phyloP scores from a whole-genome alignment of 1,140 invertebrate species.

The Eueides isabella region DNA sequence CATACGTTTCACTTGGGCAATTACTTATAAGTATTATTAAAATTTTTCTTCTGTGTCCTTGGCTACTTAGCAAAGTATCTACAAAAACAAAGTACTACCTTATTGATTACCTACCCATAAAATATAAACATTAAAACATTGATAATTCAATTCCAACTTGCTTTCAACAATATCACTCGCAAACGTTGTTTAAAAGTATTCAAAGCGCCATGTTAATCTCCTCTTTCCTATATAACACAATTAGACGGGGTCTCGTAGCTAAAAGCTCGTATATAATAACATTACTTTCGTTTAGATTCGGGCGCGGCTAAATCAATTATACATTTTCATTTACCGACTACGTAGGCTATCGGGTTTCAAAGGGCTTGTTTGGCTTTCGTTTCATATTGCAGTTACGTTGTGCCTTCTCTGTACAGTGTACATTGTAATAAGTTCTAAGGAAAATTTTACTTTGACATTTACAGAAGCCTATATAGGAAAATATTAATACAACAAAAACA shows the following conservation, averaged over 20 bases:
- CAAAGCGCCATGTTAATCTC: constrained; percentile 33
- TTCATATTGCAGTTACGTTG: constrained; percentile 24
- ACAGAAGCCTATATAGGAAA: too few species aligned
- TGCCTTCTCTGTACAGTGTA: neutral
- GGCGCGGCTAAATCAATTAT: constrained; percentile 56
- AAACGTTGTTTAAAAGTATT: constrained; percentile 27
- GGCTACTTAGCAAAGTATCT: constrained; percentile 46
- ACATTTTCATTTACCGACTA: constrained; percentile 46
- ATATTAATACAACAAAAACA: too few species aligned
- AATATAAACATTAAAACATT: neutral
- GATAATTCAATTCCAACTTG: constrained; percentile 17
- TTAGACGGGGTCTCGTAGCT: constrained; percentile 56
- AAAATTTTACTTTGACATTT: neutral
- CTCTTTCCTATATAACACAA: constrained; percentile 52
- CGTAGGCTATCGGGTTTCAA: constrained; percentile 55
- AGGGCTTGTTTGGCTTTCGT: constrained; percentile 42
- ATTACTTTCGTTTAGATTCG: constrained; percentile 65
- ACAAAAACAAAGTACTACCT: too few species aligned
- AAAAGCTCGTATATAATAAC: constrained; percentile 68
- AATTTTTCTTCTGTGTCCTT: too few species aligned
- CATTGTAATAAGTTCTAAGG: neutral
- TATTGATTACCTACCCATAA: neutral
- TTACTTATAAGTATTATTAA: too few species aligned
- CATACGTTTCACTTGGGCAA: too few species aligned
- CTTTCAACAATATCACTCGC: constrained; percentile 15